Base-by-base conservation (phyloP, 2,888 invertebrate species). In the Sthenelais limicola region DNA sequence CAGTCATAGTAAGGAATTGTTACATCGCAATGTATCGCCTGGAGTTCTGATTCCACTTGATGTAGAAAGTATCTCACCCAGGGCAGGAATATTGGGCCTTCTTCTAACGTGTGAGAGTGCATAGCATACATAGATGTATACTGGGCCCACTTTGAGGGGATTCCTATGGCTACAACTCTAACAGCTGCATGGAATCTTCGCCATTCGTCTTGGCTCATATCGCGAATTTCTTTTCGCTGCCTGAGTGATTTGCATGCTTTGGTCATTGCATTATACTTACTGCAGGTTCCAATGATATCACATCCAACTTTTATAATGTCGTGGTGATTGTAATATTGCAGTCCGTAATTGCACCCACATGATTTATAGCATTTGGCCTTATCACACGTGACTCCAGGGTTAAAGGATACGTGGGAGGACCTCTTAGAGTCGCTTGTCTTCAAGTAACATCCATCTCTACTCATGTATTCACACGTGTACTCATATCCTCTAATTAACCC, bases 1-100 rank as follows among this genome's bases (percentile, higher is more conserved):
- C 86, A 86, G 74, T 86, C 86, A 78, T 83, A 86, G 72, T 86
- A 86, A 0, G 86, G 86, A 62, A 86, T 84, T 1, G 84, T 80
- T n/a, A 86, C 76, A 2, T 81, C 78, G 73, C 86, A 86, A 72
- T 85, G 82, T 43, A 80, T 76, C 32, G 79, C 78, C 73, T 85
- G 85, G 33, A 86, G 62, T 21, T 80, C 79, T 68, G 79, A 79
- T 72, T 86, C 86, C 49, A 85, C 79, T 48, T 78, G 74, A 9
- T 82, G 77, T 58, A 86, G 72, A 75, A 83, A 86, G 49, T 82
- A 81, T n/a, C 86, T 73, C 71, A 84, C 80, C 86, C 86, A 86
- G 0, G 86, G 84, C 30, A 86, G 76, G 52, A 84, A 85, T 15
- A 78, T 77, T 24, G 75, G 68, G 52, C 72, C 81, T 15, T 85